Evolutionary conservation across 2,888 invertebrate species (phyloP).

Genomic region (Cephus rjabovi): DNA sequence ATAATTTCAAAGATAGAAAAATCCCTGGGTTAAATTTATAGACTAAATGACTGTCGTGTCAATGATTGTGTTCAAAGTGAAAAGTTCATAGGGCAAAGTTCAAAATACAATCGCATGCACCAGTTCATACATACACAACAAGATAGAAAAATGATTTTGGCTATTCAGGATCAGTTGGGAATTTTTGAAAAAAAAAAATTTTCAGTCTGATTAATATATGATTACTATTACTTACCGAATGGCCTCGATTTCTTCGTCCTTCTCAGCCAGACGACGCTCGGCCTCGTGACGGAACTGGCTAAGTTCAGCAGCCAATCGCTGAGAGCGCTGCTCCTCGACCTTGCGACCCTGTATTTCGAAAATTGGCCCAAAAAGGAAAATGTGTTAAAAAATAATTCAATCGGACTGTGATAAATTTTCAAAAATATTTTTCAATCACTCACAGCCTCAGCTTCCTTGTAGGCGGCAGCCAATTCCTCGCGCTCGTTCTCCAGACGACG

Average conservation of each 20-base stretch:
- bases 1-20: not conserved
- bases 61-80: not conserved
- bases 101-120: not conserved
- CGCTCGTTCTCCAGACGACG: constrained; percentile 99
- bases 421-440: constrained; percentile 64
- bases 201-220: not conserved
- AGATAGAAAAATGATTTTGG: not conserved
- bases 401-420: not conserved
- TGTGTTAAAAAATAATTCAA: not conserved
- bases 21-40: not conserved
- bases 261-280: constrained; percentile 96
- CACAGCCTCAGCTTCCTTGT: constrained; percentile 98
- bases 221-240: constrained; percentile 82
- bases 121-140: not conserved
- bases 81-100: not conserved
- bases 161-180: not conserved
- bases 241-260: constrained; percentile 98
- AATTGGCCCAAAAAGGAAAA: not conserved
- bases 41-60: not conserved
- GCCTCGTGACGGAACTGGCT: constrained; percentile 96
- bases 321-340: constrained; percentile 96
- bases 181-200: not conserved
- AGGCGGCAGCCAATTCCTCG: constrained; percentile 97
- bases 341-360: constrained; percentile 82
- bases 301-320: constrained; percentile 92